phyloP scores from a whole-genome alignment of 2,797 vertebrate genomes.

The Anguilla anguilla region DNA sequence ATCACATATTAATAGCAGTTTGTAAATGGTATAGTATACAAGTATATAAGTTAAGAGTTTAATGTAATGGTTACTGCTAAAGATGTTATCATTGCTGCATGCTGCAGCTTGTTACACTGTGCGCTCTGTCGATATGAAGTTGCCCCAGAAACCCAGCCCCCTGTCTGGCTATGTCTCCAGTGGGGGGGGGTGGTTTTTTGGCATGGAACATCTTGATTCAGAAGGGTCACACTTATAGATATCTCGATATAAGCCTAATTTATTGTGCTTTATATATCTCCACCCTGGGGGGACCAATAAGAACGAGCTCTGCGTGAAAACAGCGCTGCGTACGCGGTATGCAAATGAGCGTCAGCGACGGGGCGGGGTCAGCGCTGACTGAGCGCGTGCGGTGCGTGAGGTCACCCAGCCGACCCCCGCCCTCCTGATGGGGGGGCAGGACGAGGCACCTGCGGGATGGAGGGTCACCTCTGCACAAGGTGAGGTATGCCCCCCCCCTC shows the following conservation, averaged over 20 bases:
- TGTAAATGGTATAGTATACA: not conserved
- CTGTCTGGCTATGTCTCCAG: not conserved
- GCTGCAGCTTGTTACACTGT: not conserved
- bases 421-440: constrained; percentile 56
- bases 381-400: constrained; percentile 42
- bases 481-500: not conserved
- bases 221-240: constrained; percentile 59
- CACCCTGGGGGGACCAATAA: constrained; percentile 57
- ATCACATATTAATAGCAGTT: not conserved
- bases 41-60: not conserved
- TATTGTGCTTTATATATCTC: constrained; percentile 55
- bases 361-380: constrained; percentile 49
- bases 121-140: not conserved
- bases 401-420: constrained; percentile 57
- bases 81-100: not conserved
- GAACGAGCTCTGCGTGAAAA: constrained; percentile 71
- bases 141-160: too few species aligned
- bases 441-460: constrained; percentile 47
- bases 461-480: constrained; percentile 51
- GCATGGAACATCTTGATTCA: constrained; percentile 60
- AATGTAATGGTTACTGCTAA: not conserved
- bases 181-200: constrained; percentile 27
- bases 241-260: constrained; percentile 67
- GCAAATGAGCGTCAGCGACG: constrained; percentile 69
- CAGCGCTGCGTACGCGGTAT: constrained; percentile 67